Evolutionary conservation across 2,797 vertebrate genomes (phyloP).

Genomic region (Pangasius mekongensis): DNA sequence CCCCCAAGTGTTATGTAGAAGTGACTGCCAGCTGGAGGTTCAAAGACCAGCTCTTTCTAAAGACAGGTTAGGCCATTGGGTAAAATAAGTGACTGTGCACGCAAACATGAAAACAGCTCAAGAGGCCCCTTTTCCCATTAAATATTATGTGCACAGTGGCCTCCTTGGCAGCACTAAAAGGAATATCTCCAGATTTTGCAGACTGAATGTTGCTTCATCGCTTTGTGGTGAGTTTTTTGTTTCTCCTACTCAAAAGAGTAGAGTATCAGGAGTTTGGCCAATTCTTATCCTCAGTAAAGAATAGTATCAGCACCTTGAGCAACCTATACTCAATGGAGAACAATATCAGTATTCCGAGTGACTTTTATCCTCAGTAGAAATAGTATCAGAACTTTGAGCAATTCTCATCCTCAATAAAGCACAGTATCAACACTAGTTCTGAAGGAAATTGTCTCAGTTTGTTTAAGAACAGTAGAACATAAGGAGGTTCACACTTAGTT

Average conservation of each 20-base stretch:
- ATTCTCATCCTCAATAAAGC: background rate
- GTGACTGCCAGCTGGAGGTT: background rate
- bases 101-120: background rate
- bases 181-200: background rate
- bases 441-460: background rate
- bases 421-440: background rate
- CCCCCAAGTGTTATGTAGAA: background rate
- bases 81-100: background rate
- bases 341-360: background rate
- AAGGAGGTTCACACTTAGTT: background rate
- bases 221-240: background rate
- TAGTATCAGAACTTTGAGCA: background rate
- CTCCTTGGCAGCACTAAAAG: background rate
- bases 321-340: background rate
- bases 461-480: background rate
- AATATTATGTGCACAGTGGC: background rate
- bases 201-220: background rate
- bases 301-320: background rate
- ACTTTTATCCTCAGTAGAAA: background rate
- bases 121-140: background rate
- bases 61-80: background rate
- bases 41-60: conserved; percentile 10
- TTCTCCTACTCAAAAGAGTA: background rate
- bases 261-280: background rate
- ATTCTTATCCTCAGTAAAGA: background rate